phyloP scores from a whole-genome alignment of 2,888 invertebrate species.

The Heterodera filipjevi region DNA sequence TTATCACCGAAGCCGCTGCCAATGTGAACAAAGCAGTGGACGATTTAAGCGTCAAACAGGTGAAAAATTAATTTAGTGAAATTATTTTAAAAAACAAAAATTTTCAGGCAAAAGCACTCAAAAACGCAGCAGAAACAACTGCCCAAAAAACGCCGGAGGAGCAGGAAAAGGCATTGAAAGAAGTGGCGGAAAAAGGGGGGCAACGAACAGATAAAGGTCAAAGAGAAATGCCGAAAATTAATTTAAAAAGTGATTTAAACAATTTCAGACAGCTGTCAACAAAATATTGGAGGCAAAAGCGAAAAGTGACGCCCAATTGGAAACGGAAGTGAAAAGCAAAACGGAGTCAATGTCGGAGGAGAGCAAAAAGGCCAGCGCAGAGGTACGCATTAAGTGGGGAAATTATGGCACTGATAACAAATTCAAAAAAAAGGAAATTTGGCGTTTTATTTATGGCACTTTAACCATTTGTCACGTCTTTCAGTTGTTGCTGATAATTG shows the following conservation, averaged over 20 bases:
- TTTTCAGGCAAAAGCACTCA: background rate
- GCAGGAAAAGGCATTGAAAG: background rate
- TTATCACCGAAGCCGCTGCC: background rate
- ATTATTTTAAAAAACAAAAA: background rate
- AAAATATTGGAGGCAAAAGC: background rate
- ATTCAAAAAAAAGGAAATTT: no score
- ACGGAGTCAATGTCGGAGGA: background rate
- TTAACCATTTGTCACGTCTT: background rate
- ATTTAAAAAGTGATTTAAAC: background rate
- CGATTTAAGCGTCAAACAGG: background rate
- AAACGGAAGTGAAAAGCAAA: background rate
- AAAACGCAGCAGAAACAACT: background rate
- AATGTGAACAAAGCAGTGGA: background rate
- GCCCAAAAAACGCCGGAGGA: slow-evolving; percentile 2
- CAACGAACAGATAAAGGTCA: background rate
- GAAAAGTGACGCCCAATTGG: background rate
- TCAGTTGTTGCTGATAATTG: background rate
- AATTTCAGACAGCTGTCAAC: background rate
- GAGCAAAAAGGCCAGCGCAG: background rate
- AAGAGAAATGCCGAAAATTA: background rate
- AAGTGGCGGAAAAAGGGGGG: background rate
- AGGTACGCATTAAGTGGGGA: background rate
- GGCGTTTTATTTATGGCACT: background rate
- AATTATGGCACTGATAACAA: no score
- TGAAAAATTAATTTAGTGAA: background rate